Conservation (phyloP, 1,140 invertebrate species). For the Drosophila tristis region DNA sequence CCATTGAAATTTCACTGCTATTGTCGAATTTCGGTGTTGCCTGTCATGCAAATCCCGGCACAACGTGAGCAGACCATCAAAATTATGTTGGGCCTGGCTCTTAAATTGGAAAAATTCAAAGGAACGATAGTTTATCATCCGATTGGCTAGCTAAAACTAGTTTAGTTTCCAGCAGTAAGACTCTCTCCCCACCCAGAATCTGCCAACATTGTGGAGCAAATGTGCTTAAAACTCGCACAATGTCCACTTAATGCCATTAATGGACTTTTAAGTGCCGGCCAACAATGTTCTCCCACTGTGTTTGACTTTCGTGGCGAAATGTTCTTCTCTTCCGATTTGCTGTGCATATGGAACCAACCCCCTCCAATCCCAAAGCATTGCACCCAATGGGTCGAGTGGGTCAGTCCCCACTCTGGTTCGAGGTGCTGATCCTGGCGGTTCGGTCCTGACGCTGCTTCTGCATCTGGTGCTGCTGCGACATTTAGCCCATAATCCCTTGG, state of each 20-base stretch:
- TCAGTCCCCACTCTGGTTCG: conserved; percentile 19
- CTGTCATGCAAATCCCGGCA: conserved; percentile 51
- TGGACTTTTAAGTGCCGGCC: conserved; percentile 79
- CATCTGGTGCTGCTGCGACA: conserved; percentile 36
- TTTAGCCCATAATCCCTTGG: conserved; percentile 67
- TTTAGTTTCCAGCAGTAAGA: neutral
- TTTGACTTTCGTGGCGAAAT: conserved; percentile 72
- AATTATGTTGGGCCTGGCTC: conserved; percentile 60
- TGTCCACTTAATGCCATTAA: conserved; percentile 81
- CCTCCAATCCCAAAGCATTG: too few relatives aligned
- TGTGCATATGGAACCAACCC: conserved; percentile 21
- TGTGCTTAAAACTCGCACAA: conserved; percentile 70
- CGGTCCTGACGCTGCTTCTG: conserved; percentile 37
- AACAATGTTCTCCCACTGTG: conserved; percentile 63
- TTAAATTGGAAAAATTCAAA: conserved; percentile 34
- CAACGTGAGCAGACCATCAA: conserved; percentile 63
- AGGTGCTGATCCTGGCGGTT: conserved; percentile 32
- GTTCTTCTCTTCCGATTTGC: conserved; percentile 52
- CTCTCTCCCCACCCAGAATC: neutral
- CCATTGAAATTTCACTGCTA: conserved; percentile 66
- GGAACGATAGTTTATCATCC: conserved; percentile 3
- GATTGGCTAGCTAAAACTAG: neutral
- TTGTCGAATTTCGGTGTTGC: conserved; percentile 72
- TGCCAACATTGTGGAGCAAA: conserved; percentile 62
- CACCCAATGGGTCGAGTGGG: neutral